Conservation (phyloP, 1,140 invertebrate genomes). For the Caerostris extrusa region DNA sequence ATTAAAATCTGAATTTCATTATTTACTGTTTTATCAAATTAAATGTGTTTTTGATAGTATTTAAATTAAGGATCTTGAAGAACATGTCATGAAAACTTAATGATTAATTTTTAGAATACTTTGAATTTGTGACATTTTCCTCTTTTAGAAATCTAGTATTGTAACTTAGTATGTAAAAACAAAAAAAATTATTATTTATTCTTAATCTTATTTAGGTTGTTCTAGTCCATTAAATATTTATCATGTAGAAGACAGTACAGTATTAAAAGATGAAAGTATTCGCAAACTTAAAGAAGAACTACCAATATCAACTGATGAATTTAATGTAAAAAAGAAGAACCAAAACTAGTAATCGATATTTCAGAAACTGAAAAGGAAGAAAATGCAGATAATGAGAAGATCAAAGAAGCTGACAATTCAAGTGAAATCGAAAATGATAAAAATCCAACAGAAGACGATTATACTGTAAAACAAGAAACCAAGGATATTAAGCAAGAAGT, state of each 20-base stretch:
- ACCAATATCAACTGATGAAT: conserved; percentile 61
- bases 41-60: too few relatives aligned
- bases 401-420: background rate
- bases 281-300: conserved; percentile 65
- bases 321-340: conserved; percentile 75
- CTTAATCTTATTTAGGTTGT: conserved; percentile 61
- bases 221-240: conserved; percentile 74
- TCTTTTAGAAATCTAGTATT: background rate
- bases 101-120: background rate
- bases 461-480: background rate
- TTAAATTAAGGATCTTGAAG: too few relatives aligned
- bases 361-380: conserved; percentile 81
- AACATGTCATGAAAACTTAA: too few relatives aligned
- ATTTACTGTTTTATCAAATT: too few relatives aligned
- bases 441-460: background rate
- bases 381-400: background rate
- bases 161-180: background rate
- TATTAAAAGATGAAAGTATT: conserved; percentile 62
- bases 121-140: background rate
- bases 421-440: background rate
- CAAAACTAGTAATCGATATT: conserved; percentile 78
- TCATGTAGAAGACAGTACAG: conserved; percentile 57
- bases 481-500: background rate
- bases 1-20: too few relatives aligned
- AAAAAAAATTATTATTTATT: background rate